Conservation (phyloP, 2,888 invertebrate species). For the Sminthurides aquaticus region DNA sequence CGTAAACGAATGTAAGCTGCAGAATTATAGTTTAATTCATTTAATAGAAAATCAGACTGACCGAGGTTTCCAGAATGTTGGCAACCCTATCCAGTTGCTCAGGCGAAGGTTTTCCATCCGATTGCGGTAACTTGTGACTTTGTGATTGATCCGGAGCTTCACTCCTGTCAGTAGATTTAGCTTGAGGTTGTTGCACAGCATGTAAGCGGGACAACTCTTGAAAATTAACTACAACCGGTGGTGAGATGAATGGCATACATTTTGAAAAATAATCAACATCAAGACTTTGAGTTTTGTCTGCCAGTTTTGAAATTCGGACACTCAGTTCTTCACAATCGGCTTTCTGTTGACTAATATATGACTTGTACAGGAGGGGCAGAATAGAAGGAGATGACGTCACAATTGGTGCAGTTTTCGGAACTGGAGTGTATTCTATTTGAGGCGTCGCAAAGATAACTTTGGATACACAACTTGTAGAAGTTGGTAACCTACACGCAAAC, state of each 20-base stretch:
- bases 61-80: slow-evolving; percentile 37
- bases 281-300: too few relatives aligned
- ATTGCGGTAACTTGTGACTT: not conserved
- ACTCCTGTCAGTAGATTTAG: not conserved
- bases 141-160: not conserved
- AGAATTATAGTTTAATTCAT: not conserved
- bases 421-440: too few relatives aligned
- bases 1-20: too few relatives aligned
- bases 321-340: too few relatives aligned
- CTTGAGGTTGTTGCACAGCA: not conserved
- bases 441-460: too few relatives aligned
- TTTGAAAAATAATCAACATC: not conserved
- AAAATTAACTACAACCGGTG: too few relatives aligned
- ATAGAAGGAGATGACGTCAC: not conserved
- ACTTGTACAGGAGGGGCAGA: not conserved
- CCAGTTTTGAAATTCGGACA: too few relatives aligned
- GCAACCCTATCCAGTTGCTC: slow-evolving; percentile 36
- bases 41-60: slow-evolving; percentile 29
- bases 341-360: not conserved
- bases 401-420: too few relatives aligned
- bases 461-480: not conserved
- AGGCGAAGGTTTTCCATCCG: slow-evolving; percentile 32
- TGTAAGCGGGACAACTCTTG: not conserved
- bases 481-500: not conserved
- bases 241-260: not conserved